Evolutionary conservation across 2,888 invertebrate genomes (phyloP), one percentile per base, ranked within the genome.

Genomic region (Galeruca laticollis): DNA sequence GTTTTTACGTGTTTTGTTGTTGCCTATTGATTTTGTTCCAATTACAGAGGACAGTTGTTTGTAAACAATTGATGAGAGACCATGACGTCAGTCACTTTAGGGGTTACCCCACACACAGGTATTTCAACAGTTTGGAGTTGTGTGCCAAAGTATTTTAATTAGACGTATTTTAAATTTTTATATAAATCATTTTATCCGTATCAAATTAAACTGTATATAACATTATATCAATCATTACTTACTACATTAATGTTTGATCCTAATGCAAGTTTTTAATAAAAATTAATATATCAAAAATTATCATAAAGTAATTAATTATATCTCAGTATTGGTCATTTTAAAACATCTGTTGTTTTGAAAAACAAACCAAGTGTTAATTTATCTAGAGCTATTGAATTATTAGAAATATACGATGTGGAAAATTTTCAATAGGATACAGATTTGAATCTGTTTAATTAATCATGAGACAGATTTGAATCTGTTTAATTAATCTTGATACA

Each of bases 71-170:
- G 62, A 66, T 43, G 59, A 64, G 61, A 62, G 56, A 61, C 70
- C 70, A 74, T 73, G 75, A 71, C 75, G 62, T 70, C 74, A 61
- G 71, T 73, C 56, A 68, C 74, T 60, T 57, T 75, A 51, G 72
- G 64, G 67, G 68, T 71, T 63, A 70, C 68, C 70, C 69, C 68
- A 15, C 68, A 60, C 68, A 59, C 76, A 76, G 76, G 76, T 76
- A 76, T 74, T 74, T 74, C 21, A 40, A 59, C 49, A 33, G 54
- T 71, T 64, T 64, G 54, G 31, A 61, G n/a, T 60, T 51, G 59
- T 51, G 68, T 68, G 61, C 56, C 15, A 40, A 51, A 49, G 40
- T 35, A 47, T 67, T 33, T 37, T 10, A 54, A 31, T 56, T 43
- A 18, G 20, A 37, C 49, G 49, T 15, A 18, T 49, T 10, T 18